Base-by-base conservation (phyloP, 64 coral and sea anemone species). In the Stichodactyla helianthus region DNA sequence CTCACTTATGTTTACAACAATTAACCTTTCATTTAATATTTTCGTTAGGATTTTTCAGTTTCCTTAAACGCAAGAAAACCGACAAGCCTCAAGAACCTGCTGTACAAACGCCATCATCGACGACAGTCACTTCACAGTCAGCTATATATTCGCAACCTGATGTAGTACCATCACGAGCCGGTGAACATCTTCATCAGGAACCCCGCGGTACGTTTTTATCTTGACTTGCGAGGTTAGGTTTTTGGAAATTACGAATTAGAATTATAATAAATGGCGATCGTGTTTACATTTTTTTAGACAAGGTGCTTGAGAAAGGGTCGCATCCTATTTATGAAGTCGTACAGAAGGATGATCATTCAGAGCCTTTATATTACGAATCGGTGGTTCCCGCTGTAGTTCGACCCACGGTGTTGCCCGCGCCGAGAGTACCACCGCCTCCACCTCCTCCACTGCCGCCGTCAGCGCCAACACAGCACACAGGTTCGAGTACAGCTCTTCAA, bases 21-120 rank as follows among this genome's bases (percentile, higher is more conserved):
- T 25, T 70, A 20, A 20, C 6, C 6, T 25, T 6, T 12, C 1
- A 27, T 31, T 11, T 14, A 11, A 31, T 31, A 7, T 12, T 14
- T 74, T 81, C 52, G 7, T 19, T 53, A 81, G 78, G 78, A 52
- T 81, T 81, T 20, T 81, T 81, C 78, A 81, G 78, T 52, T 52
- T 81, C 14, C 14, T 81, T 52, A 81, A 81, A 22, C 78, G 78
- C 12, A 81, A 81, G 52, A 81, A 81, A 54, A 16, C 78, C 4
- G 78, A 81, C 6, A 81, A 20, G 53, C 14, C 50, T 31, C 8
- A 74, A 11, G 22, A 26, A 35, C 25, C 12, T 4, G 7, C 7
- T 10, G 25, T 25, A 26, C 0, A 58, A 58, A 58, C 14, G 55
- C 14, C 55, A 58, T 15, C 55, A 11, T 58, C 55, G 55, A 11